A percentile compares a stretch with the other conserved stretches of the same genome.
These are phyloP conservation scores for Meganola albula DNA, from an alignment of 2,888 invertebrate species.

Conservation along the genomic window DNA sequence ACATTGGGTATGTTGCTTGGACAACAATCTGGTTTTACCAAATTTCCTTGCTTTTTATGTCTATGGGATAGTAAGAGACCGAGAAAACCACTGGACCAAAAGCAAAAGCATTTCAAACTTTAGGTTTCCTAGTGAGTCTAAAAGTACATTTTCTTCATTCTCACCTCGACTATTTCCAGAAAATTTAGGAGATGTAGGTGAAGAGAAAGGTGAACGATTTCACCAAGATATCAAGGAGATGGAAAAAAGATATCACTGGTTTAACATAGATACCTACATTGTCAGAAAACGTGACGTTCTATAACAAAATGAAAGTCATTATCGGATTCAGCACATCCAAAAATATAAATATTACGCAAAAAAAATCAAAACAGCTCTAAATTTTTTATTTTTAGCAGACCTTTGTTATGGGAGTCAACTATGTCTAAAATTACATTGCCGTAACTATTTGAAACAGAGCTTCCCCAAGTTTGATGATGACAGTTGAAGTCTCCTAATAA, in stretches of 20 bases:
- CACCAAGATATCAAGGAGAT: conserved; percentile 4
- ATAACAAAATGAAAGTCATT: conserved; percentile 4
- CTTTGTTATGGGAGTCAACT: too few relatives aligned
- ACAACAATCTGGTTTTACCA: too few relatives aligned
- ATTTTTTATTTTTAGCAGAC: background rate
- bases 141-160: conserved; percentile 7
- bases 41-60: too few relatives aligned
- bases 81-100: too few relatives aligned
- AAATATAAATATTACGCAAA: conserved; percentile 1
- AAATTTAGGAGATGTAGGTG: conserved; percentile 5
- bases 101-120: conserved; percentile 1
- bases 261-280: conserved; percentile 2
- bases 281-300: conserved; percentile 5
- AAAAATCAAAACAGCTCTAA: background rate
- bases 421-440: too few relatives aligned
- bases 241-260: background rate
- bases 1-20: too few relatives aligned
- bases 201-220: conserved; percentile 3
- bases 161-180: conserved; percentile 6
- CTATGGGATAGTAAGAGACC: too few relatives aligned
- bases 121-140: conserved; percentile 2
- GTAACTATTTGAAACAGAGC: too few relatives aligned
- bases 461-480: too few relatives aligned
- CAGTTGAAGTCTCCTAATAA: too few relatives aligned
- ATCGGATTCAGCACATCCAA: conserved; percentile 5